A percentile compares a stretch with the other conserved stretches of the same genome.
Conservation (phyloP, 2,113 vertebrate genomes). For the Tyto alba region DNA sequence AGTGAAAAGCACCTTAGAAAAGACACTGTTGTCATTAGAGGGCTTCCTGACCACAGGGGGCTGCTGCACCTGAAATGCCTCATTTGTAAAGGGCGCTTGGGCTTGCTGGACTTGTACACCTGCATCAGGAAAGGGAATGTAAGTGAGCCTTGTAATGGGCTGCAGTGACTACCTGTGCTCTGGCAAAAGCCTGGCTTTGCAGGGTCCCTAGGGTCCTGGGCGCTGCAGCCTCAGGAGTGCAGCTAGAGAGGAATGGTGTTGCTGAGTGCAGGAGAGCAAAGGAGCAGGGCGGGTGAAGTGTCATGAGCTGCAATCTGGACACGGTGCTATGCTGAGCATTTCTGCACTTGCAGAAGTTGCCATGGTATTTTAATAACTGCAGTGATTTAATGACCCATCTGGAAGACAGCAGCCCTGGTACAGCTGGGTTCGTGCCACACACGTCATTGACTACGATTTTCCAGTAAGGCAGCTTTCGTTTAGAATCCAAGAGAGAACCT, state of each 20-base stretch:
- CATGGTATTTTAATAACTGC: slow-evolving; percentile 8
- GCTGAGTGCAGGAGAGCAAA: accelerated
- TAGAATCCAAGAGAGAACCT: neutral
- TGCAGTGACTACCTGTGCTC: neutral
- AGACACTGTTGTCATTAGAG: neutral
- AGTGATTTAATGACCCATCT: neutral
- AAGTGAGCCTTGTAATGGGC: neutral
- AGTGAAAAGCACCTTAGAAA: neutral
- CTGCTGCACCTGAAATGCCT: neutral
- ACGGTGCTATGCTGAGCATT: neutral
- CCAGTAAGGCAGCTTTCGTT: neutral
- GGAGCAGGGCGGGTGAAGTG: neutral
- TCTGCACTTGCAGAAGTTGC: slow-evolving; percentile 28
- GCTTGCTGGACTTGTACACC: neutral
- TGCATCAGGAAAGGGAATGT: neutral
- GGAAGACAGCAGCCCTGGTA: neutral
- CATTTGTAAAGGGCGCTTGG: accelerated
- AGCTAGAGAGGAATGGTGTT: neutral
- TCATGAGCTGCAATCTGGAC: neutral
- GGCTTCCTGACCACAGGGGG: neutral
- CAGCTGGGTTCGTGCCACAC: neutral
- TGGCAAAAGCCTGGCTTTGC: neutral
- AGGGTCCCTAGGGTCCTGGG: accelerated
- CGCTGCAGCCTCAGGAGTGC: neutral
- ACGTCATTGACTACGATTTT: neutral